A percentile compares a stretch with the other conserved stretches of the same genome.
Conservation (phyloP, 2,888 invertebrate species). For the Andrena chrysosceles region DNA sequence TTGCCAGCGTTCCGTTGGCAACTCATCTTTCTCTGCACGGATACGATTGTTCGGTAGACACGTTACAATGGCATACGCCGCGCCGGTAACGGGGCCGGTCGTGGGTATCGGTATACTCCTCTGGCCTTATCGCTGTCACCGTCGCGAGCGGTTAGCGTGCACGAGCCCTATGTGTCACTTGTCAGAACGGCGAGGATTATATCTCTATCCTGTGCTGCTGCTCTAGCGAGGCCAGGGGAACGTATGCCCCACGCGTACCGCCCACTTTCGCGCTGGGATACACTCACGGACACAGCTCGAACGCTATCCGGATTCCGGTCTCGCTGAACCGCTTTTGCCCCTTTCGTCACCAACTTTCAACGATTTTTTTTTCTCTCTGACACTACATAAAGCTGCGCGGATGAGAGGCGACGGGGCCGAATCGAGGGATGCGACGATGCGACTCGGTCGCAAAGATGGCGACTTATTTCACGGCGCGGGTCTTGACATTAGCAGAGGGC, state of each 20-base stretch:
- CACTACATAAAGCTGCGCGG: slow-evolving; percentile 68
- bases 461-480: slow-evolving; percentile 58
- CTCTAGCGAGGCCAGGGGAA: slow-evolving; percentile 45
- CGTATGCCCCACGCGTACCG: slow-evolving; percentile 63
- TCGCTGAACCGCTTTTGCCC: slow-evolving; percentile 36
- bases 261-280: slow-evolving; percentile 60
- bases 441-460: slow-evolving; percentile 72
- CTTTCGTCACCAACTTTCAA: slow-evolving; percentile 47
- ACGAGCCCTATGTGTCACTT: slow-evolving; percentile 41
- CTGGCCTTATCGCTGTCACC: slow-evolving; percentile 17
- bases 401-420: slow-evolving; percentile 55
- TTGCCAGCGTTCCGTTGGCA: slow-evolving; percentile 82
- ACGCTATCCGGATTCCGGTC: slow-evolving; percentile 43
- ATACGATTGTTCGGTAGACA: slow-evolving; percentile 22
- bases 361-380: slow-evolving; percentile 49
- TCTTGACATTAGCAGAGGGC: slow-evolving; percentile 56
- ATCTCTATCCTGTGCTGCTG: slow-evolving; percentile 34
- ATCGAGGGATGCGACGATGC: slow-evolving; percentile 64
- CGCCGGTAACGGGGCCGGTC: slow-evolving; percentile 36
- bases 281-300: slow-evolving; percentile 26
- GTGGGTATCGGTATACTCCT: slow-evolving; percentile 2
- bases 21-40: slow-evolving; percentile 76
- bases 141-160: not conserved
- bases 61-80: slow-evolving; percentile 52
- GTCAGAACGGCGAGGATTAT: slow-evolving; percentile 43